A percentile compares a stretch with the other conserved stretches of the same genome.
phyloP scores from a whole-genome alignment of 2,797 vertebrate species.

The Poecile montanus region DNA sequence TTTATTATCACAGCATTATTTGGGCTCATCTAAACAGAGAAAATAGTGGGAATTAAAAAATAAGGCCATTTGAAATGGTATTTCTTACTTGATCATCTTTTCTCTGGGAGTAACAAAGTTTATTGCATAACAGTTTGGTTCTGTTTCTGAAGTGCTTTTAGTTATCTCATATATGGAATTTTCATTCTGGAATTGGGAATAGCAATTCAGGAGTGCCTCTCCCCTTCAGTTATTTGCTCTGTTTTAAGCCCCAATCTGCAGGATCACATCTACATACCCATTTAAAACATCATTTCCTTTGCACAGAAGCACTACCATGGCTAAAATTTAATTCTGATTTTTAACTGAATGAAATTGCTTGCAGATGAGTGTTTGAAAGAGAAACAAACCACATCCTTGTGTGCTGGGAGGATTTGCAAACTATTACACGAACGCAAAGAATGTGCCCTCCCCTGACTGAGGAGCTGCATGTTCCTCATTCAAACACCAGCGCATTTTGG shows the following conservation, averaged over 20 bases:
- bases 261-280: conserved; percentile 72
- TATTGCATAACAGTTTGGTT: background rate
- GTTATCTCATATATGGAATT: background rate
- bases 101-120: background rate
- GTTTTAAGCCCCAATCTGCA: conserved; percentile 13
- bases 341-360: conserved; percentile 80
- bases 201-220: background rate
- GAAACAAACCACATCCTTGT: conserved; percentile 71
- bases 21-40: background rate
- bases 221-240: background rate
- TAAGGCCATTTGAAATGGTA: background rate
- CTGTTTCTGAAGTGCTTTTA: background rate
- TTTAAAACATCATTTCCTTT: conserved; percentile 77
- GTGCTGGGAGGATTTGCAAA: conserved; percentile 8
- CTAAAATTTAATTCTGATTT: conserved; percentile 79
- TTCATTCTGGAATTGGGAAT: background rate
- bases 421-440: conserved; percentile 21
- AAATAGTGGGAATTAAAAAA: background rate
- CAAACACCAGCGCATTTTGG: background rate
- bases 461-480: conserved; percentile 21
- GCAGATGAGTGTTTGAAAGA: conserved; percentile 73
- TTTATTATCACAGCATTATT: background rate
- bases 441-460: background rate
- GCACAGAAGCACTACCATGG: conserved; percentile 73
- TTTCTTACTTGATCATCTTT: background rate